Evolutionary conservation across 2,888 invertebrate genomes (phyloP).

Genomic region (Pollenia angustigena): DNA sequence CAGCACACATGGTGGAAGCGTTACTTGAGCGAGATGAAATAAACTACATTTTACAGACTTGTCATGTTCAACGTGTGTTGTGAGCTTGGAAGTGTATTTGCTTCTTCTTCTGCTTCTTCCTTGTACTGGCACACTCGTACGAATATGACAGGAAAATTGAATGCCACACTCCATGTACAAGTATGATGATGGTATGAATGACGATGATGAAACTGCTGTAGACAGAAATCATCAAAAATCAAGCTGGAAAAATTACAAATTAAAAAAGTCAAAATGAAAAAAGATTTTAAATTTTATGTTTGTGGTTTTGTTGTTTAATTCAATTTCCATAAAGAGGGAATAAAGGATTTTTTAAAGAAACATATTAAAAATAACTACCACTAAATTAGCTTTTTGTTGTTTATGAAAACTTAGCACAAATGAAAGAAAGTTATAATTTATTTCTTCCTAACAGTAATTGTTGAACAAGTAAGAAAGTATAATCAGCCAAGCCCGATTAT

Average conservation of each 20-base stretch:
- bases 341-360: too few relatives aligned
- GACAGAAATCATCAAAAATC: slow-evolving; percentile 49
- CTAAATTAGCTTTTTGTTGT: too few relatives aligned
- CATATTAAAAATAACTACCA: too few relatives aligned
- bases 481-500: too few relatives aligned
- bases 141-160: slow-evolving; percentile 40
- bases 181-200: slow-evolving; percentile 35
- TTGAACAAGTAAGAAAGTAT: too few relatives aligned
- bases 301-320: background rate
- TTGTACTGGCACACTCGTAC: background rate
- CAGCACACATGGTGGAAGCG: slow-evolving; percentile 28
- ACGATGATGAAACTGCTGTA: slow-evolving; percentile 58
- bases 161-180: slow-evolving; percentile 27
- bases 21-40: slow-evolving; percentile 10
- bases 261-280: slow-evolving; percentile 6
- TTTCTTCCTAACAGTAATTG: too few relatives aligned
- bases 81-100: slow-evolving; percentile 10
- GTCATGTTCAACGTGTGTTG: slow-evolving; percentile 43
- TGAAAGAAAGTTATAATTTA: too few relatives aligned
- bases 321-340: too few relatives aligned
- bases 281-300: background rate
- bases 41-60: slow-evolving; percentile 47
- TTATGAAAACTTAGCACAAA: too few relatives aligned
- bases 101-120: background rate
- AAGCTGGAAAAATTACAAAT: background rate